Percentiles rank a stretch among this genome's conserved stretches.
These are phyloP conservation scores for Lampris megalopsis DNA, from an alignment of 2,113 vertebrate species.

Conservation along the genomic window DNA sequence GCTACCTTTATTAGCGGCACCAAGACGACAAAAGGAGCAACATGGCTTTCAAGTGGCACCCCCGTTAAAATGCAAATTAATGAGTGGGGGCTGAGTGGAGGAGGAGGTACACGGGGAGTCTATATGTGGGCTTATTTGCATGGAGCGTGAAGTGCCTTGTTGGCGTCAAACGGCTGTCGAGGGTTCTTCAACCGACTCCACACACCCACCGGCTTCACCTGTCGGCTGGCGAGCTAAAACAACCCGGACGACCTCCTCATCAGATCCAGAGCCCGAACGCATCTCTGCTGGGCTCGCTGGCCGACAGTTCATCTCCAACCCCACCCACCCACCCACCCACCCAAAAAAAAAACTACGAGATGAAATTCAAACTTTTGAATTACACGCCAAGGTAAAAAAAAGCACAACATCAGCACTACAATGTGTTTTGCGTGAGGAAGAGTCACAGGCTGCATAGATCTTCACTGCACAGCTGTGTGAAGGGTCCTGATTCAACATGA, in stretches of 20 bases:
- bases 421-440: slow-evolving; percentile 1
- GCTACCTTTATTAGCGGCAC: slow-evolving; percentile 77
- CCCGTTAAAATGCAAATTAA: slow-evolving; percentile 85
- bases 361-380: slow-evolving; percentile 30
- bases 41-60: slow-evolving; percentile 72
- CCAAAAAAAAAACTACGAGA: slow-evolving; percentile 8
- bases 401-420: slow-evolving; percentile 1
- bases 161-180: slow-evolving; percentile 63
- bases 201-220: slow-evolving; percentile 72
- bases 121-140: slow-evolving; percentile 84
- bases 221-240: slow-evolving; percentile 43
- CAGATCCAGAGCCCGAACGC: slow-evolving; percentile 34
- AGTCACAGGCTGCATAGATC: not conserved
- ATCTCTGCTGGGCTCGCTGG: slow-evolving; percentile 22
- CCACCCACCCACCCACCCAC: too few species aligned
- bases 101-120: slow-evolving; percentile 68
- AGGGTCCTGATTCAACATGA: slow-evolving; percentile 5
- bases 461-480: not conserved
- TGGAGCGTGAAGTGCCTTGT: slow-evolving; percentile 79
- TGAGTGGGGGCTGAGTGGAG: slow-evolving; percentile 74
- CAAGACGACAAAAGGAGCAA: slow-evolving; percentile 75
- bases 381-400: slow-evolving; percentile 8
- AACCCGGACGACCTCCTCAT: slow-evolving; percentile 44
- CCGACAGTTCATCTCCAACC: not conserved
- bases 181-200: slow-evolving; percentile 70